Evolutionary conservation across 2,888 invertebrate species (phyloP), one percentile per base, ranked within the genome.

Genomic region (Zeuzera pyrina): DNA sequence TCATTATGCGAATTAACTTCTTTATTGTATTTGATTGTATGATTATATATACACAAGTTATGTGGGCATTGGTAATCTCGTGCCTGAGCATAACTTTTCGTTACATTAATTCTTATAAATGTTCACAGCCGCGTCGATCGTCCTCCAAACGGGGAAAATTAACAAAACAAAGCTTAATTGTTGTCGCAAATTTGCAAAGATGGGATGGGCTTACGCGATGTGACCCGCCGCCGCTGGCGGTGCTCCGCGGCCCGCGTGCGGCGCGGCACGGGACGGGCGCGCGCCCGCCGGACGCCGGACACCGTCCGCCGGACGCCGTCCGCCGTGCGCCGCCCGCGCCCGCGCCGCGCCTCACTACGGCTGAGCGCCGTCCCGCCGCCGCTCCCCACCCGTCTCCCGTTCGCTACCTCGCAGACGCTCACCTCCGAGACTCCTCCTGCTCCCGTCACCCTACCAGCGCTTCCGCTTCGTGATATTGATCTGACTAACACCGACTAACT

Each of bases 191-290:
- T 39, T 73, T 73, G 77, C 68, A 76, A 81, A 70, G 47, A 85
- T 86, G 88, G 88, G 88, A 88, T 88, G 88, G 88, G 88, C 87
- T 87, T 86, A 86, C 87, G 88, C 88, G 86, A 88, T 87, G 87
- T 86, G 86, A 87, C 87, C 88, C 88, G 83, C 83, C 86, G 86
- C 86, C 84, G 87, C 86, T 69, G 54, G 62, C 68, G 63, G 61
- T 56, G 65, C 72, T 70, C 56, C 46, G 35, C 26, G 38, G 57
- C 68, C 62, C 67, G 49, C 72, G 56, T 63, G 63, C 45, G 68
- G 70, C 74, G 72, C 77, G 78, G 79, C 76, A 77, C 74, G 55
- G 61, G 39, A 23, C 28, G 34, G 12, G 38, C 39, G 45, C 47
- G 71, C 74, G 71, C 70, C 69, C 72, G 49, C 52, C 59, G 57